These are phyloP conservation scores for Cyanoderma ruficeps DNA, from an alignment of 2,113 vertebrate genomes.

Conservation along the genomic window DNA sequence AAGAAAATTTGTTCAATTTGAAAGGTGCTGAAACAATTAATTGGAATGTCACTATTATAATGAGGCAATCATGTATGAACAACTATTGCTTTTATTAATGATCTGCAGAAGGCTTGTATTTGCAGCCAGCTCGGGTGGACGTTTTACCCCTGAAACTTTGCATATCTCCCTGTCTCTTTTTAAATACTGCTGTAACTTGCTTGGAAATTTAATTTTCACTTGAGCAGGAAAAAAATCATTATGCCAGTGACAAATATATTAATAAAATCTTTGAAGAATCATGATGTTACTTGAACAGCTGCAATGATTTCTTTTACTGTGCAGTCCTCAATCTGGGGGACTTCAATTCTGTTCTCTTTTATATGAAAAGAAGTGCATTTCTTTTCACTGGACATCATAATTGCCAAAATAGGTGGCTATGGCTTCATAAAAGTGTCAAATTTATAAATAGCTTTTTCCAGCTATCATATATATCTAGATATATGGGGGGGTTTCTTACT, in stretches of 20 bases:
- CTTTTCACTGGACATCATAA: conserved; percentile 26
- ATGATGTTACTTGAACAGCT: neutral
- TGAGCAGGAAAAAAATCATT: conserved; percentile 33
- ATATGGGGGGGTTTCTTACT: neutral
- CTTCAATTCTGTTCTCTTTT: conserved; percentile 5
- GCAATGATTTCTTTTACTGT: conserved; percentile 27
- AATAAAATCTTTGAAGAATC: conserved; percentile 50
- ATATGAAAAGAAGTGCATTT: neutral
- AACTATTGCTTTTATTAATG: conserved; percentile 65
- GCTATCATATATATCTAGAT: neutral
- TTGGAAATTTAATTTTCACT: conserved; percentile 67
- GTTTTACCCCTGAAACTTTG: conserved; percentile 31
- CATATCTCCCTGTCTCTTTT: conserved; percentile 37
- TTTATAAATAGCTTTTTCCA: conserved; percentile 14
- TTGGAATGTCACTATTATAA: conserved; percentile 58
- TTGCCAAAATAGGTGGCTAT: conserved; percentile 38
- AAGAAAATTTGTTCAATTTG: conserved; percentile 48
- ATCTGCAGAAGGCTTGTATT: conserved; percentile 57
- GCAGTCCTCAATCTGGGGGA: neutral
- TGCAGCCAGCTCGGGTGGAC: conserved; percentile 6
- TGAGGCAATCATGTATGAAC: conserved; percentile 68
- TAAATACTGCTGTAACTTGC: conserved; percentile 43
- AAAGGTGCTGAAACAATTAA: conserved; percentile 61
- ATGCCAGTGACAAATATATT: conserved; percentile 36
- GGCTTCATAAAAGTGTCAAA: conserved; percentile 39